These are phyloP conservation scores for Tiphia femorata DNA, from an alignment of 2,888 invertebrate species.

Conservation along the genomic window DNA sequence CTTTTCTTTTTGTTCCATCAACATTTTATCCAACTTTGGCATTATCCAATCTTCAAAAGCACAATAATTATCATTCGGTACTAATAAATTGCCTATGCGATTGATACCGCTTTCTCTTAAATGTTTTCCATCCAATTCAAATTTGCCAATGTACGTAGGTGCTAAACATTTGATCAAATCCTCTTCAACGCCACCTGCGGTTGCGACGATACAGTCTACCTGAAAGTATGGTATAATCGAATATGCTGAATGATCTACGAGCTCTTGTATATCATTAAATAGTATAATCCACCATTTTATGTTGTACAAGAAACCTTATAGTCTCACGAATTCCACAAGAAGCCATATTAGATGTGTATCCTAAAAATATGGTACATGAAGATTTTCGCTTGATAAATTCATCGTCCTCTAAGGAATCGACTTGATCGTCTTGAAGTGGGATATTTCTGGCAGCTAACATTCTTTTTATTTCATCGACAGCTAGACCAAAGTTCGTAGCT, in stretches of 20 bases:
- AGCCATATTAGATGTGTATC: conserved; percentile 97
- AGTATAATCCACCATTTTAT: conserved; percentile 75
- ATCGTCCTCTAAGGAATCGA: conserved; percentile 81
- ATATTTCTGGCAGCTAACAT: conserved; percentile 80
- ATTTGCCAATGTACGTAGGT: conserved; percentile 94
- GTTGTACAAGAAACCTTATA: conserved; percentile 86
- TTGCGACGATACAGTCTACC: conserved; percentile 96
- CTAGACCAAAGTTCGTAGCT: conserved; percentile 93
- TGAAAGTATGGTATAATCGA: conserved; percentile 55
- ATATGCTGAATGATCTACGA: too few species aligned
- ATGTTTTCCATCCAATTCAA: conserved; percentile 83
- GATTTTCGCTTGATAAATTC: conserved; percentile 81
- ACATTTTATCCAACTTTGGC: conserved; percentile 91
- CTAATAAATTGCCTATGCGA: conserved; percentile 92
- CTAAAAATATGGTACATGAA: conserved; percentile 95
- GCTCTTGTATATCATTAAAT: background rate
- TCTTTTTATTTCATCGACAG: conserved; percentile 90
- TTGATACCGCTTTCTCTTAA: conserved; percentile 91
- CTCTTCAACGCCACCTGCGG: conserved; percentile 98
- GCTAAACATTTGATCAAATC: conserved; percentile 99
- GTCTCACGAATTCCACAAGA: conserved; percentile 95
- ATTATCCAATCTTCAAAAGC: conserved; percentile 97
- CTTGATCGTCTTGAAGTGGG: conserved; percentile 77
- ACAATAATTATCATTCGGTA: conserved; percentile 99
- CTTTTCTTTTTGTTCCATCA: conserved; percentile 85